Evolutionary conservation across 2,113 vertebrate genomes (phyloP), one percentile per base, ranked within the genome.

Genomic region (Aphelocoma coerulescens): DNA sequence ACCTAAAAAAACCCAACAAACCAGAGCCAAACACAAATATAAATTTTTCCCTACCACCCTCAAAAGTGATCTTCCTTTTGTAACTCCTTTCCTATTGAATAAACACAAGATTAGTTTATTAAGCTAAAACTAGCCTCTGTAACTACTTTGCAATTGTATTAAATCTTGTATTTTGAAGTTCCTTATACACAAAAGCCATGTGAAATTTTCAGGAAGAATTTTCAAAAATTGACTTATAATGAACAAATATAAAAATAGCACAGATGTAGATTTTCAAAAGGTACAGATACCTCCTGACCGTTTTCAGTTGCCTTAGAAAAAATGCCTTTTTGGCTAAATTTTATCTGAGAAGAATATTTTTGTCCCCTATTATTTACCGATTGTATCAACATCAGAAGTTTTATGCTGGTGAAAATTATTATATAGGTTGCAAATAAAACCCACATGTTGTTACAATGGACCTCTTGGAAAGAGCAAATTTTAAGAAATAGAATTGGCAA

Each of bases 111-210:
- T 30, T 51, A 51, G 6, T 37, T 89, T 16, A 35, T 44, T 41
- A 73, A n/a, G 9, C 7, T 69, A n/a, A 68, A 52, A 24, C 33
- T 68, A 80, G 2, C 13, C 9, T 88, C 16, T 57, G 12, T 51
- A 19, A 68, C 10, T 88, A 39, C 6, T 75, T 74, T 24, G 8
- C 3, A 52, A 37, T 37, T 37, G 35, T 37, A 37, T 37, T 67
- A 65, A 28, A 48, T 26, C 7, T 55, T 78, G 5, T 51, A 33
- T 67, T 85, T 78, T 28, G 10, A 16, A 17, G 16, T 58, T 58
- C 17, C 8, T 1, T 12, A 7, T 15, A 44, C 4, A 33, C 21
- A 52, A 72, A 72, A 90, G 46, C 0, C 4, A 41, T 5, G 0
- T n/a, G 48, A 73, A 55, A 1, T 39, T 73, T 83, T 78, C n/a